phyloP scores from a whole-genome alignment of 2,113 vertebrate genomes.

The Varanus komodoensis region DNA sequence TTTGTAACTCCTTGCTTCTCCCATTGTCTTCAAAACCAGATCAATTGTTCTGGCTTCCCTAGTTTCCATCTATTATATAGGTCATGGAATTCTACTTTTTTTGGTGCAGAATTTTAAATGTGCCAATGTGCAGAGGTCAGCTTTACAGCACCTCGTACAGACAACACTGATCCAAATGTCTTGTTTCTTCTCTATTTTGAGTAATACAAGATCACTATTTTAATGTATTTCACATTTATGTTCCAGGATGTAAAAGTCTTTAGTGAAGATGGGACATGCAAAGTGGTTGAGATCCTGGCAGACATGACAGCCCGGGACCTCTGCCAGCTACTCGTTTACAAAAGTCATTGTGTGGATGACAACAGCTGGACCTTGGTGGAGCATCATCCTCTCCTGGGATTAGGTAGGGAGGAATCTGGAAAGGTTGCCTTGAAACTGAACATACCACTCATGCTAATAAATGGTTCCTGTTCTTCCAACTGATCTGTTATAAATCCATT shows the following conservation, averaged over 20 bases:
- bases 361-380: constrained; percentile 98
- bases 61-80: not conserved
- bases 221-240: constrained; percentile 55
- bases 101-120: not conserved
- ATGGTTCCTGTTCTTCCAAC: constrained; percentile 31
- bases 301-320: constrained; percentile 97
- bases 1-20: not conserved
- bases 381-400: constrained; percentile 92
- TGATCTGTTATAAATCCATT: constrained; percentile 20
- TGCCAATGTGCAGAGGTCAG: not conserved
- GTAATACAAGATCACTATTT: constrained; percentile 47
- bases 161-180: constrained; percentile 3
- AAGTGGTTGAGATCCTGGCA: constrained; percentile 94
- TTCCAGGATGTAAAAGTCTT: constrained; percentile 97
- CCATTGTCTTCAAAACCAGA: not conserved
- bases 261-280: constrained; percentile 94
- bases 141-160: not conserved
- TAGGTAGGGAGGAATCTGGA: constrained; percentile 83
- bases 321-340: constrained; percentile 97
- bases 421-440: constrained; percentile 48
- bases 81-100: not conserved
- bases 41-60: not conserved
- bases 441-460: constrained; percentile 5
- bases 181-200: constrained; percentile 20
- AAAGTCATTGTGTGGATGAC: constrained; percentile 98